phyloP scores from a whole-genome alignment of 1,140 invertebrate genomes.

The Temnothorax curvispinosus region DNA sequence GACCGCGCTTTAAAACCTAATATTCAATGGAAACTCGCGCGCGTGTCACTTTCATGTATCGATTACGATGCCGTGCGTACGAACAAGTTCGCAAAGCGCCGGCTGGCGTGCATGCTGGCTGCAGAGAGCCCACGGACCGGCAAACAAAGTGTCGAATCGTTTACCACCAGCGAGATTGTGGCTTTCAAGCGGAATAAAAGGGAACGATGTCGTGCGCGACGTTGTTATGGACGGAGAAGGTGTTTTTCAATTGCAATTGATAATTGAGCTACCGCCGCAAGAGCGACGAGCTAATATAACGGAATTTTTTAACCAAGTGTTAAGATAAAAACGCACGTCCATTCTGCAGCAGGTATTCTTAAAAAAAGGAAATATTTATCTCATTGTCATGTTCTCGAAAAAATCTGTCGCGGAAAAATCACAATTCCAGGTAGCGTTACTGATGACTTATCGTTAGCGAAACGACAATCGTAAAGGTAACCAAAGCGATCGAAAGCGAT shows the following conservation, averaged over 20 bases:
- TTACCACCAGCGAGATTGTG: conserved; percentile 55
- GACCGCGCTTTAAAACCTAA: conserved; percentile 71
- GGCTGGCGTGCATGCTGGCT: conserved; percentile 41
- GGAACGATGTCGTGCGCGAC: conserved; percentile 46
- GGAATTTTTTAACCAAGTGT: conserved; percentile 36
- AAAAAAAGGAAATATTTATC: neutral
- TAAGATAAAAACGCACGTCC: neutral
- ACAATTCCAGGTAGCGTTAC: neutral
- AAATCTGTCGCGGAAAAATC: neutral
- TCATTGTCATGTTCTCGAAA: neutral
- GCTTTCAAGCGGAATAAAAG: conserved; percentile 59
- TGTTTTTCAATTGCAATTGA: conserved; percentile 55
- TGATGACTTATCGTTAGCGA: neutral
- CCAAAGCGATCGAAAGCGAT: neutral
- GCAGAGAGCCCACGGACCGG: conserved; percentile 46
- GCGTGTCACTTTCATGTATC: conserved; percentile 68
- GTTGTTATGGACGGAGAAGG: conserved; percentile 32
- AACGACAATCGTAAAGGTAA: neutral
- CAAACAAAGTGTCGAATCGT: conserved; percentile 60
- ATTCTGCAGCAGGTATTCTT: neutral
- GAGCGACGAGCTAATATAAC: conserved; percentile 24
- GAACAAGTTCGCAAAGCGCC: conserved; percentile 57
- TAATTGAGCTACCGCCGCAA: conserved; percentile 38
- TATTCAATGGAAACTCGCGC: conserved; percentile 60
- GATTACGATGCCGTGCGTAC: conserved; percentile 61